Evolutionary conservation across 2,797 vertebrate species (phyloP).

Genomic region (Lagodon rhomboides): DNA sequence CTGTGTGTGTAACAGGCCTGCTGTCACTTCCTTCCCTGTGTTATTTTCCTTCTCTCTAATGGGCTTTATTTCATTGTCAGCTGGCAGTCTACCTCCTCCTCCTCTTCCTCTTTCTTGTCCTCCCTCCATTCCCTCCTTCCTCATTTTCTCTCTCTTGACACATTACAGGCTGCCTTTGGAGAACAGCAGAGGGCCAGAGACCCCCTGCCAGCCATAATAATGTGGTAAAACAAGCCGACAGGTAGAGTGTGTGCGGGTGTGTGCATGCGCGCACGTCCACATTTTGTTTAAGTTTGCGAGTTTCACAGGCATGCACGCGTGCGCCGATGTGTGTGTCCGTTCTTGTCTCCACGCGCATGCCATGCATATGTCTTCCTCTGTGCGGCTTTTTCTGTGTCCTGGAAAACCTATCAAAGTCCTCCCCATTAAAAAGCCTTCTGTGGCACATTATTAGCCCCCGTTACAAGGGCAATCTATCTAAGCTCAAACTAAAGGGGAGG

Average conservation of each 20-base stretch:
- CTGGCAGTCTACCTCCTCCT: constrained; percentile 80
- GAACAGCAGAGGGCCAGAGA: constrained; percentile 82
- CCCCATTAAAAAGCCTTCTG: constrained; percentile 85
- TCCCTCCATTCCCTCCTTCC: constrained; percentile 68
- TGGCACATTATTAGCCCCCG: constrained; percentile 87
- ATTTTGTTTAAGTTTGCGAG: constrained; percentile 68
- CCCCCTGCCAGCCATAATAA: constrained; percentile 83
- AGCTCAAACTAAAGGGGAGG: constrained; percentile 79
- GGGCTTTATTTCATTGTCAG: constrained; percentile 90
- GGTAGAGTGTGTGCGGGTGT: constrained; percentile 68
- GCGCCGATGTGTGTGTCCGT: constrained; percentile 67
- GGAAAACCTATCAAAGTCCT: constrained; percentile 86
- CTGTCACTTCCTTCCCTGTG: constrained; percentile 84
- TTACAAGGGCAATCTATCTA: constrained; percentile 88
- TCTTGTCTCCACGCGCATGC: constrained; percentile 61
- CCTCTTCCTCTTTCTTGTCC: constrained; percentile 70
- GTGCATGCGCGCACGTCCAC: constrained; percentile 49
- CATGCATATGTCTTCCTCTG: constrained; percentile 67
- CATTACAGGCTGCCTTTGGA: constrained; percentile 81
- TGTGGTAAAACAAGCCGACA: constrained; percentile 84
- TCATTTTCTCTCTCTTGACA: constrained; percentile 81
- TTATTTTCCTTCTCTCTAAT: constrained; percentile 86
- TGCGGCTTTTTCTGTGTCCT: constrained; percentile 65
- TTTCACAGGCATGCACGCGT: constrained; percentile 58
- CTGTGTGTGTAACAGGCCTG: constrained; percentile 79